A percentile compares a stretch with the other conserved stretches of the same genome.
phyloP scores from a whole-genome alignment of 37 sponge, comb jelly and placozoan species.

The Agelas oroides region DNA sequence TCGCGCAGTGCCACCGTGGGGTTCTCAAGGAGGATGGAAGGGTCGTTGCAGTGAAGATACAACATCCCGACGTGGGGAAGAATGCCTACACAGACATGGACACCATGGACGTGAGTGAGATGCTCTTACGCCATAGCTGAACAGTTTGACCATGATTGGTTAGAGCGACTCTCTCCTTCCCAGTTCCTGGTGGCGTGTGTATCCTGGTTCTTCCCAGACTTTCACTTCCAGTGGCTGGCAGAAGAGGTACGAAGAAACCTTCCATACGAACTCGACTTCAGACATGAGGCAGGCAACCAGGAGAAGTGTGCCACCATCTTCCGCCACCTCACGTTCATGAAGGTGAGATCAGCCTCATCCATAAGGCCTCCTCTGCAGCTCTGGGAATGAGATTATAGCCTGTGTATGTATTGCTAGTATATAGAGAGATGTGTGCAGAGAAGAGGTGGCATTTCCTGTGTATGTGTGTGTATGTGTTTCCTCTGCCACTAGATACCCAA shows the following conservation, averaged over 20 bases:
- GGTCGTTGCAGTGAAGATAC: slow-evolving; percentile 92
- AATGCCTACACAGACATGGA: slow-evolving; percentile 83
- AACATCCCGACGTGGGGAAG: slow-evolving; percentile 85
- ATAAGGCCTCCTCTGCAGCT: too few species aligned
- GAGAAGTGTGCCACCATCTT: slow-evolving; percentile 80
- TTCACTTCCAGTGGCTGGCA: slow-evolving; percentile 91
- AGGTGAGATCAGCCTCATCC: slow-evolving; percentile 12
- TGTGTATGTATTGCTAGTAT: too few species aligned
- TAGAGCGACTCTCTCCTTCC: not conserved
- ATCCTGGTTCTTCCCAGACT: slow-evolving; percentile 78
- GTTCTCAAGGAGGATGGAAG: slow-evolving; percentile 65
- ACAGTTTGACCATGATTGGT: not conserved
- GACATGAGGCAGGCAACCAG: slow-evolving; percentile 84
- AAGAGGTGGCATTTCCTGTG: too few species aligned
- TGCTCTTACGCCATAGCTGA: not conserved
- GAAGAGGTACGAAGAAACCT: slow-evolving; percentile 80
- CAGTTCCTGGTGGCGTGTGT: slow-evolving; percentile 85
- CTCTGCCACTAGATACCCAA: slow-evolving; percentile 56
- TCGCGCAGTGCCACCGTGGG: slow-evolving; percentile 88
- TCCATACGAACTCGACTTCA: slow-evolving; percentile 90
- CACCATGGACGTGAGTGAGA: slow-evolving; percentile 73
- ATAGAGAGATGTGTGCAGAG: too few species aligned
- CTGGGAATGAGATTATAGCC: too few species aligned
- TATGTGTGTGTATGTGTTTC: too few species aligned
- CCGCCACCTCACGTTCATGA: slow-evolving; percentile 74